phyloP scores from a whole-genome alignment of 2,888 invertebrate species.

The Platycheirus albimanus region DNA sequence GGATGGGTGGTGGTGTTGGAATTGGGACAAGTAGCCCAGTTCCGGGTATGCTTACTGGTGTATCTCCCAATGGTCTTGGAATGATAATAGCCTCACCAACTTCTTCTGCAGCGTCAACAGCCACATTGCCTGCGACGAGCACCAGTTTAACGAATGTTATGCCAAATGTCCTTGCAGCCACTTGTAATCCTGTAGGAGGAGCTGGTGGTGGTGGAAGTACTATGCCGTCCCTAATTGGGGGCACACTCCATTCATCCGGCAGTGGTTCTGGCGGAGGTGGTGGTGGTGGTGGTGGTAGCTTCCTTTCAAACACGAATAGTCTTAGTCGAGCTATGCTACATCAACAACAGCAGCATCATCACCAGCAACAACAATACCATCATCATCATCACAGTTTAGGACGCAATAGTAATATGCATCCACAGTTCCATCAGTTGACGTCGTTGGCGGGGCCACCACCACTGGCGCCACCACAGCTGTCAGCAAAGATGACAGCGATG shows the following conservation, averaged over 20 bases:
- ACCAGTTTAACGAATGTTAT: constrained; percentile 74
- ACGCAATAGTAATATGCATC: constrained; percentile 72
- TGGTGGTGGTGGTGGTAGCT: constrained; percentile 76
- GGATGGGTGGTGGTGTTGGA: constrained; percentile 77
- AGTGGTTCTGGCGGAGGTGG: constrained; percentile 79
- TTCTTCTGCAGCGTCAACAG: constrained; percentile 78
- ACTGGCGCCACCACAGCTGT: constrained; percentile 25
- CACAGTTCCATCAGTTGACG: constrained; percentile 65
- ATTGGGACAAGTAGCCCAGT: constrained; percentile 76
- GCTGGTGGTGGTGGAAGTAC: constrained; percentile 61
- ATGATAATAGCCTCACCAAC: constrained; percentile 80
- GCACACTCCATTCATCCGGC: constrained; percentile 80
- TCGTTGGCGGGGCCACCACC: constrained; percentile 47
- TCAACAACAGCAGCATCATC: constrained; percentile 70
- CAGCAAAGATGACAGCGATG: constrained; percentile 76
- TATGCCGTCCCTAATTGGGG: constrained; percentile 73
- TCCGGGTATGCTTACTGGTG: constrained; percentile 54
- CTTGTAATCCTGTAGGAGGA: constrained; percentile 65
- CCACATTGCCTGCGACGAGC: constrained; percentile 78
- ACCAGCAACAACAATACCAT: constrained; percentile 73
- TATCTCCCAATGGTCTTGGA: constrained; percentile 67
- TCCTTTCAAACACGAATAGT: constrained; percentile 65
- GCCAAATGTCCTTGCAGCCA: constrained; percentile 75
- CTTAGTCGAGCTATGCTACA: constrained; percentile 68
- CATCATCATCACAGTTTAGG: constrained; percentile 72